Conservation (phyloP, 2,888 invertebrate genomes). For the Mythimna ferrago region DNA sequence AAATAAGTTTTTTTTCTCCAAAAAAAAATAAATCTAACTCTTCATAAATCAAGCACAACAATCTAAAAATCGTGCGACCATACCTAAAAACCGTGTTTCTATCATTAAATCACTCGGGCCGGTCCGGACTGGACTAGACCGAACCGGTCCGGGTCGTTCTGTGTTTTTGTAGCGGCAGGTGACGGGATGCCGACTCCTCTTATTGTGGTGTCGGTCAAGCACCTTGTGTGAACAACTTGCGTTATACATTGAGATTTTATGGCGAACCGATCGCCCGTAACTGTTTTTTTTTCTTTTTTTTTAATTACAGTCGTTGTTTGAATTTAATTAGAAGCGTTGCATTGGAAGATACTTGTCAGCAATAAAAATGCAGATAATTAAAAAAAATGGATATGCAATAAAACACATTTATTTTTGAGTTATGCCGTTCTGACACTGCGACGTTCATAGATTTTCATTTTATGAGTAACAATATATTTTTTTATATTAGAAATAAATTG, state of each 20-base stretch:
- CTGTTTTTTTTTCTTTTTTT: conserved; percentile 50
- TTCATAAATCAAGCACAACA: conserved; percentile 47
- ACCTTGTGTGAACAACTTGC: conserved; percentile 77
- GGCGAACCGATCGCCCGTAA: conserved; percentile 60
- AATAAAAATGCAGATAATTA: conserved; percentile 16
- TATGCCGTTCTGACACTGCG: not conserved
- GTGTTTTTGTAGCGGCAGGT: conserved; percentile 87
- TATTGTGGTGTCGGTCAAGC: conserved; percentile 82
- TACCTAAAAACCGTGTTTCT: conserved; percentile 79
- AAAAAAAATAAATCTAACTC: not conserved
- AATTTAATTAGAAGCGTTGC: conserved; percentile 49
- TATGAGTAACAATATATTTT: not conserved
- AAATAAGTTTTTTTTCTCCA: not conserved
- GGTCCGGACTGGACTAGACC: conserved; percentile 62
- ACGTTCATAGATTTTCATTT: too few relatives aligned
- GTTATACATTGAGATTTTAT: conserved; percentile 69
- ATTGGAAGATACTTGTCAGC: not conserved
- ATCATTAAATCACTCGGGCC: conserved; percentile 82
- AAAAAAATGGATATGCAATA: conserved; percentile 4
- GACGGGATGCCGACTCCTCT: conserved; percentile 83
- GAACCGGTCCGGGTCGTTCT: conserved; percentile 67
- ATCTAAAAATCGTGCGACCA: conserved; percentile 68
- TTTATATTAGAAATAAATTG: conserved; percentile 4
- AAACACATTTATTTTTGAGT: not conserved
- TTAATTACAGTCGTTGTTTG: conserved; percentile 39